phyloP scores from a whole-genome alignment of 2,113 vertebrate species.

The Gopherus evgoodei region DNA sequence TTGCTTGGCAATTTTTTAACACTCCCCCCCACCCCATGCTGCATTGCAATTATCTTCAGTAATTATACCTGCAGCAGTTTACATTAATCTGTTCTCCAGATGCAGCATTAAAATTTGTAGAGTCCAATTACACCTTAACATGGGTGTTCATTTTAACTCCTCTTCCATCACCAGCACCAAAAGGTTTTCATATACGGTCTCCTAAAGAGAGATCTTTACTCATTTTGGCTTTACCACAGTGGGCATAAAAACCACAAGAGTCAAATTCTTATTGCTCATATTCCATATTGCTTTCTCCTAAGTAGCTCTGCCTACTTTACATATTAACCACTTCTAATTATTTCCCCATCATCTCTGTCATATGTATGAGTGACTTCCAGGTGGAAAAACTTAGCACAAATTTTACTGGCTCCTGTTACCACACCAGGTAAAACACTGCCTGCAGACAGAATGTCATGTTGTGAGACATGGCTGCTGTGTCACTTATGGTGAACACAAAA shows the following conservation, averaged over 20 bases:
- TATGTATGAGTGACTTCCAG: background rate
- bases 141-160: slow-evolving; percentile 57
- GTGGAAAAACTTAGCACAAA: background rate
- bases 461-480: background rate
- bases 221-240: background rate
- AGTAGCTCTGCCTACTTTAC: background rate
- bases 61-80: slow-evolving; percentile 82
- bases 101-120: slow-evolving; percentile 69
- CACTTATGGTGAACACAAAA: slow-evolving; percentile 6
- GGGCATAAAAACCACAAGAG: background rate
- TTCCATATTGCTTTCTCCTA: background rate
- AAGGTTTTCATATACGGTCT: slow-evolving; percentile 29
- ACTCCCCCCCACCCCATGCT: slow-evolving; percentile 47
- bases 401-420: background rate
- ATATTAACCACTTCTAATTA: background rate
- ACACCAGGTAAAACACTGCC: background rate
- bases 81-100: slow-evolving; percentile 73
- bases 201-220: slow-evolving; percentile 16
- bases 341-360: background rate
- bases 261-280: background rate
- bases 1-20: slow-evolving; percentile 76
- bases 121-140: slow-evolving; percentile 67
- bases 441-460: background rate
- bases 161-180: slow-evolving; percentile 4
- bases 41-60: slow-evolving; percentile 78